Base-by-base conservation (phyloP, 2,113 vertebrate species). In the Rhadina sibilatrix region DNA sequence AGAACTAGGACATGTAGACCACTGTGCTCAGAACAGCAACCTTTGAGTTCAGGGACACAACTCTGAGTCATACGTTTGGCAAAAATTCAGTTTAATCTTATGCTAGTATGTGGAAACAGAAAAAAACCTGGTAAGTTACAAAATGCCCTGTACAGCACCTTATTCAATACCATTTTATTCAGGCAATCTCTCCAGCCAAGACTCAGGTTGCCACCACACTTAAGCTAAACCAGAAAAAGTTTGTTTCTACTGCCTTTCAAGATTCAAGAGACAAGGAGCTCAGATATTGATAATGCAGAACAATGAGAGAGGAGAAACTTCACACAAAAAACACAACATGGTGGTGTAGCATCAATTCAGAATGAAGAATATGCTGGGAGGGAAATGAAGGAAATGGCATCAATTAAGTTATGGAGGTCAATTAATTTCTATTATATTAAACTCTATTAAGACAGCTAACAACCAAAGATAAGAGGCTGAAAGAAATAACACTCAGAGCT, bases 361-460 rank as follows among this genome's bases (percentile, higher is more conserved):
- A 83, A 57, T 6, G 25, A 86, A 63, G 71, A 86, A 44, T 40
- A 70, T 35, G 47, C 71, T 75, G 52, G 9, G 54, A 88, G 79
- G 54, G 30, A 63, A 81, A 86, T 4, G 4, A 83, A 76, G 69
- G 46, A 85, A 96, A 86, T n/a, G 7, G 71, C 56, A 88, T 23
- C 71, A 90, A 95, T 96, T 94, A 88, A 81, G 47, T 92, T 93
- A 83, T 8, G 18, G 56, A 88, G 79, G 56, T 88, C 82, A 91
- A 92, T 95, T 95, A 93, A 94, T 88, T 90, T 93, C 46, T 47
- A 38, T 88, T 83, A 50, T 77, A 88, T 81, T 83, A 92, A 88
- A 88, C 30, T 63, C 76, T 42, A 70, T 90, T 91, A 87, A 92
- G 70, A 85, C 37, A 89, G 61, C 89, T 96, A 86, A 59, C 44